phyloP scores from a whole-genome alignment of 2,113 vertebrate genomes.

The Alces alces region DNA sequence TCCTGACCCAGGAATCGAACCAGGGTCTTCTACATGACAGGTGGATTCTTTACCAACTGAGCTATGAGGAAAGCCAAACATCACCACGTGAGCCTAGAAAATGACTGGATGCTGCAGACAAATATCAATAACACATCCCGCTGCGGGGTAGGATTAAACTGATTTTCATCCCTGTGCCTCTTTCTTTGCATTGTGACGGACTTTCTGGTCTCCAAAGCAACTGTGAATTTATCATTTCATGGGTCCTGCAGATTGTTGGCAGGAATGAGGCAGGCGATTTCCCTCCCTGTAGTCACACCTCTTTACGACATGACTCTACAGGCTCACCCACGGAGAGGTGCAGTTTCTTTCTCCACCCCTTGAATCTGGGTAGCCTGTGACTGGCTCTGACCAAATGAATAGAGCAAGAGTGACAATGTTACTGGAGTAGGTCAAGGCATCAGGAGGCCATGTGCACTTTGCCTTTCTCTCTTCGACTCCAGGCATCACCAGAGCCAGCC shows the following conservation, averaged over 20 bases:
- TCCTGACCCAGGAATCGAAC: not conserved
- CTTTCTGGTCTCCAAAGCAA: not conserved
- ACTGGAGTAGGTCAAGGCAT: not conserved
- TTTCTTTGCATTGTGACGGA: not conserved
- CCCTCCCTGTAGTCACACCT: not conserved
- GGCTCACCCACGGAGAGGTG: not conserved
- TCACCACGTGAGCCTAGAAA: not conserved
- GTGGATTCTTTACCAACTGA: not conserved
- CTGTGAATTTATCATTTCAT: not conserved
- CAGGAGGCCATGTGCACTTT: not conserved
- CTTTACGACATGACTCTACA: not conserved
- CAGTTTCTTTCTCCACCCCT: not conserved
- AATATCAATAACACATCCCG: not conserved
- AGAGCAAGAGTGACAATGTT: not conserved
- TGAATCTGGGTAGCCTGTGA: not conserved
- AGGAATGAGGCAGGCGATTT: not conserved
- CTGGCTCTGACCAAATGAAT: not conserved
- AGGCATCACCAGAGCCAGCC: not conserved
- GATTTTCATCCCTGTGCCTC: not conserved
- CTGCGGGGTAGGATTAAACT: not conserved
- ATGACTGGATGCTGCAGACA: not conserved
- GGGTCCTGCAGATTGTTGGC: not conserved
- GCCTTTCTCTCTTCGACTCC: not conserved
- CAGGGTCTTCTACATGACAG: not conserved
- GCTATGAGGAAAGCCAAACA: not conserved